Evolutionary conservation across 2,113 vertebrate species (phyloP).

Genomic region (Perognathus longimembris): DNA sequence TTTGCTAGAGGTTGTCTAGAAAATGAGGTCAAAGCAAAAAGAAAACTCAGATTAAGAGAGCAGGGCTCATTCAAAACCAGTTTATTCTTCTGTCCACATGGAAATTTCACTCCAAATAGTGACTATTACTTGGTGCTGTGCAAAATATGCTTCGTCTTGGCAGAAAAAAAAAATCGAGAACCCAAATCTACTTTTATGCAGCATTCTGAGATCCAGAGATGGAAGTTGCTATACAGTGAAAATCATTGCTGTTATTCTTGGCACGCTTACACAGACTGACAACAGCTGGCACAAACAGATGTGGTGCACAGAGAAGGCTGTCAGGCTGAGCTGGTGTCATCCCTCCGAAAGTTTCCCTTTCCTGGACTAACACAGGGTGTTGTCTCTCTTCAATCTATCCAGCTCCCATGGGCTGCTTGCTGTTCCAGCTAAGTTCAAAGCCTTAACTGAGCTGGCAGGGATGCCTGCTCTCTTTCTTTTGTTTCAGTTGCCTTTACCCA

Average conservation of each 20-base stretch:
- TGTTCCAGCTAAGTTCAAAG: background rate
- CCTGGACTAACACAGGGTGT: background rate
- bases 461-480: background rate
- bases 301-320: slow-evolving; percentile 64
- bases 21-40: background rate
- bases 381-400: slow-evolving; percentile 29
- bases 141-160: slow-evolving; percentile 43
- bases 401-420: rapidly evolving
- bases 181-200: slow-evolving; percentile 68
- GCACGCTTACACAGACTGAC: slow-evolving; percentile 64
- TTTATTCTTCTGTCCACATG: background rate
- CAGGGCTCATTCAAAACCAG: background rate
- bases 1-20: slow-evolving; percentile 7
- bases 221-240: slow-evolving; percentile 81
- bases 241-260: slow-evolving; percentile 82
- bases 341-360: slow-evolving; percentile 25
- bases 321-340: slow-evolving; percentile 33
- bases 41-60: background rate
- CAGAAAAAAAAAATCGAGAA: background rate
- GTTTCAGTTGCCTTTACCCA: background rate
- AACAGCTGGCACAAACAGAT: slow-evolving; percentile 73
- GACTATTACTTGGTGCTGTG: background rate
- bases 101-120: slow-evolving; percentile 23
- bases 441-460: background rate
- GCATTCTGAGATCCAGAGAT: slow-evolving; percentile 80